These are phyloP conservation scores for Tiliacea aurago DNA, from an alignment of 2,888 invertebrate genomes.

Conservation along the genomic window DNA sequence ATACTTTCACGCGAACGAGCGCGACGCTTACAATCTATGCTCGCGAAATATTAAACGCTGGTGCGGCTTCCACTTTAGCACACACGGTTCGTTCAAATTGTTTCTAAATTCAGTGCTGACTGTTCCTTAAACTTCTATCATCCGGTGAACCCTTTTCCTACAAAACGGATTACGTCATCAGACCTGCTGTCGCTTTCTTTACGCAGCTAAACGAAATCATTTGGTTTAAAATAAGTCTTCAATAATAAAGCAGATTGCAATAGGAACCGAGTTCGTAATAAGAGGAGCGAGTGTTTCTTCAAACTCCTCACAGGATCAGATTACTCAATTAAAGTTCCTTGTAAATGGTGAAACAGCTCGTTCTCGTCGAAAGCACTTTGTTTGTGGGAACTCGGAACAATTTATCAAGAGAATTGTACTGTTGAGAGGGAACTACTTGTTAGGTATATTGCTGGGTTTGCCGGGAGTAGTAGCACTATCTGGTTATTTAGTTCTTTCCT, in stretches of 20 bases:
- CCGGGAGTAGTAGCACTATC: slow-evolving; percentile 12
- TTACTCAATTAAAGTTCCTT: slow-evolving; percentile 78
- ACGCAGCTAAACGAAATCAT: slow-evolving; percentile 46
- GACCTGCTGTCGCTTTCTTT: slow-evolving; percentile 10
- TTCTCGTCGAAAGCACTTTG: slow-evolving; percentile 75
- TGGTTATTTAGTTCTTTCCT: slow-evolving; percentile 36
- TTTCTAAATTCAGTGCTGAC: slow-evolving; percentile 49
- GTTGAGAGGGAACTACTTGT: slow-evolving; percentile 59
- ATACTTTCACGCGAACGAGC: slow-evolving; percentile 39
- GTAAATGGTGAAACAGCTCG: slow-evolving; percentile 72
- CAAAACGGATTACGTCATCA: slow-evolving; percentile 50
- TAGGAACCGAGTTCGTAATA: slow-evolving; percentile 58
- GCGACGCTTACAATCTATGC: slow-evolving; percentile 38
- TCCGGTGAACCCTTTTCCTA: slow-evolving; percentile 53
- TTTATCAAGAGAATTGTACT: slow-evolving; percentile 77
- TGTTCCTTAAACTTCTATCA: slow-evolving; percentile 57
- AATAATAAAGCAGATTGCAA: slow-evolving; percentile 53
- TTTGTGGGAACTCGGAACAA: slow-evolving; percentile 70
- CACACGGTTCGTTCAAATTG: slow-evolving; percentile 48
- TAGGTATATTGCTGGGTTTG: slow-evolving; percentile 41
- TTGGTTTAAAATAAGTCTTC: slow-evolving; percentile 42
- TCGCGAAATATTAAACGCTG: slow-evolving; percentile 43
- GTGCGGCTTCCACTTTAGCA: slow-evolving; percentile 13
- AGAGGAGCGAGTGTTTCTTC: slow-evolving; percentile 67
- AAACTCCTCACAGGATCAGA: slow-evolving; percentile 72